A percentile compares a stretch with the other conserved stretches of the same genome.
Evolutionary conservation across 2,113 vertebrate species (phyloP).

Genomic region (Emydocephalus ijimae): DNA sequence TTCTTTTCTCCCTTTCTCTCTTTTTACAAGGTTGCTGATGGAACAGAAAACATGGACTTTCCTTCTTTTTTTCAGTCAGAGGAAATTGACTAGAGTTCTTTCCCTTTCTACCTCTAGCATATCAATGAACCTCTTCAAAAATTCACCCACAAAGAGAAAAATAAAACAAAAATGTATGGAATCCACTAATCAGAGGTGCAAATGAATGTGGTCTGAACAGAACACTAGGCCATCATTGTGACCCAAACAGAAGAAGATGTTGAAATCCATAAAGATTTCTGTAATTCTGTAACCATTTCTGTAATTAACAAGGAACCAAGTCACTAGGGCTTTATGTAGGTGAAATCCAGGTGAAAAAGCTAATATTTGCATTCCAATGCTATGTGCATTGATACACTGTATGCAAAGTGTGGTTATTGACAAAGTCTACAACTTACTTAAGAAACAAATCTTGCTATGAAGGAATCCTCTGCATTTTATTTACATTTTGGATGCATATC

Average conservation of each 20-base stretch:
- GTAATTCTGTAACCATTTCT: not conserved
- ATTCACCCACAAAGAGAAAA: not conserved
- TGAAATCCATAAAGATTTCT: not conserved
- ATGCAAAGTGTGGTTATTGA: not conserved
- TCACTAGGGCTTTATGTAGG: not conserved
- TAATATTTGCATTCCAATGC: not conserved
- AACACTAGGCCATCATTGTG: not conserved
- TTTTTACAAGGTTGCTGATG: not conserved
- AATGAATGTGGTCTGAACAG: not conserved
- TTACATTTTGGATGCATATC: not conserved
- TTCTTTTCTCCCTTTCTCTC: not conserved
- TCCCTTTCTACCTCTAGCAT: not conserved
- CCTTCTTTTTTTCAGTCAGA: not conserved
- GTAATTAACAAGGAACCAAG: not conserved
- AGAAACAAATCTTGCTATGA: not conserved
- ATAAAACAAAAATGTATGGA: not conserved
- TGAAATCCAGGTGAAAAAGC: not conserved
- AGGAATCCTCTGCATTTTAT: not conserved
- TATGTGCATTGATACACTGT: not conserved
- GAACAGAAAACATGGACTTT: not conserved
- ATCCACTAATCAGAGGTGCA: not conserved
- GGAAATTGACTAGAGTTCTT: not conserved
- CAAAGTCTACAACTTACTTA: not conserved
- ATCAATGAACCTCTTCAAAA: not conserved
- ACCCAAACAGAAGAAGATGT: not conserved